Base-by-base conservation (phyloP, 2,888 invertebrate genomes). In the Linnaemya tessellans region DNA sequence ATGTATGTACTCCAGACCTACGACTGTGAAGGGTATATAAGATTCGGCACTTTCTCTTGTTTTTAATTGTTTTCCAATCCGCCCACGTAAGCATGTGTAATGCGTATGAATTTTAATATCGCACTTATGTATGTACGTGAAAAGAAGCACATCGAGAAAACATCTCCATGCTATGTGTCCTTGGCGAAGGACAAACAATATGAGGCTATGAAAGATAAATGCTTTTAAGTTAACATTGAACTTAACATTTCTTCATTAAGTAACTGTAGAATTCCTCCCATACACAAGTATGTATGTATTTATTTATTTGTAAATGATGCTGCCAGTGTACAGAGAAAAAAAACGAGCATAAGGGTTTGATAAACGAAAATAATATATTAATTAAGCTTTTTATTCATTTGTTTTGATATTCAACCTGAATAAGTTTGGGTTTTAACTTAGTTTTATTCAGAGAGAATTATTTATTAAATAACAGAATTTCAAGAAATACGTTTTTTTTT, bases 171-270 rank as follows among this genome's bases (percentile, higher is more conserved):
- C 68, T 54, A 68, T 70, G 18, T 80, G 85, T 85, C 85, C 85
- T 85, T 85, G 85, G 30, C 65, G 82, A 85, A 85, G 85, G 85
- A 85, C 85, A 85, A 82, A 75, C 35, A 20, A 13, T 20, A 10
- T 49, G 60, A 71, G 43, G 74, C 74, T 56, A 46, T 11, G 10
- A 38, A 58, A 78, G 60, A 70, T 38, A 74, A 30, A 51, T 62
- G 8, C 18, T 60, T n/a, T 15, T 35, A 60, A 18, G 35, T 18
- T 43, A 71, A 71, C 71, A 71, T 51, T 38, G 35, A 62, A 62
- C 8, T 11, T 62, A 49, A 49, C 22, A 62, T 49, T 62, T 38
- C 13, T 60, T 60, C 20, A 35, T 35, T 41, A n/a, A 13, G 62
- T 8, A 58, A 30, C 25, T 56, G 3, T 60, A 18, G 3, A 35